phyloP scores from a whole-genome alignment of 2,113 vertebrate genomes.

The human region GRCh38 chr11:133715001-133715500 shows the following conservation, averaged over 20 bases:
- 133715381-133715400: fast-evolving
- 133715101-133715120: neutral
- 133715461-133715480: conserved; percentile 53
- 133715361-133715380: neutral
- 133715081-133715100: neutral
- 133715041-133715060: neutral
- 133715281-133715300: neutral
- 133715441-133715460: conserved; percentile 61
- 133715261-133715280: neutral
- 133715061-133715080: neutral
- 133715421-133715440: neutral
- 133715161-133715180: neutral
- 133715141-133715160: neutral
- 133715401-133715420: neutral
- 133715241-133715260: neutral
- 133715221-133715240: neutral
- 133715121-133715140: neutral
- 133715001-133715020: conserved; percentile 76
- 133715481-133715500: fast-evolving
- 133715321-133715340: neutral
- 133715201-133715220: fast-evolving
- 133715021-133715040: conserved; percentile 74
- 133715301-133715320: neutral
- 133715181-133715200: neutral
- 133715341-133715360: neutral